These are phyloP conservation scores for Drosophila pegasa DNA, from an alignment of 2,888 invertebrate species.

Conservation along the genomic window DNA sequence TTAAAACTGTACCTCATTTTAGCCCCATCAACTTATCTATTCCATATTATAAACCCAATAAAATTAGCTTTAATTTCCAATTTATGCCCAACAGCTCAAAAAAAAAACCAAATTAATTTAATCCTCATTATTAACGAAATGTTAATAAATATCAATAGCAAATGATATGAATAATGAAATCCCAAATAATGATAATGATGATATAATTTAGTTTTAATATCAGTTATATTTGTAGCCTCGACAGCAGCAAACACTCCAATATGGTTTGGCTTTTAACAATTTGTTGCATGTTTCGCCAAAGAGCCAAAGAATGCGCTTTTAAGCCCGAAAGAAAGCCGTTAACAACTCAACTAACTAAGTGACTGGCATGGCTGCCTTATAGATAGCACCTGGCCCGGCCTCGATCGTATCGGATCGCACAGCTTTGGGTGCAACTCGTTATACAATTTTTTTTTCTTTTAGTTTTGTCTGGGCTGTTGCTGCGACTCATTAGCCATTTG, in stretches of 20 bases:
- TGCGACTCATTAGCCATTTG: conserved; percentile 75
- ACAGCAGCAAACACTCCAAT: neutral
- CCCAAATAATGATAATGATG: neutral
- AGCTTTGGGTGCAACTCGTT: conserved; percentile 29
- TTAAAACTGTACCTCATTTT: no score
- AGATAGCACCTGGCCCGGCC: conserved; percentile 25
- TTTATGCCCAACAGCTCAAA: neutral
- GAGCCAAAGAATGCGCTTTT: conserved; percentile 73
- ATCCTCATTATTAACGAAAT: neutral
- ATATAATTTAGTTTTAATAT: conserved; percentile 2
- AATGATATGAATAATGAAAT: neutral
- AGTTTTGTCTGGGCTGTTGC: conserved; percentile 36
- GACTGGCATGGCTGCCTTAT: conserved; percentile 17
- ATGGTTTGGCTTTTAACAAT: conserved; percentile 1
- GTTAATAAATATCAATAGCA: neutral
- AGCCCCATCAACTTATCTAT: no score
- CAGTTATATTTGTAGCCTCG: neutral
- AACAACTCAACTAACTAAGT: conserved; percentile 16
- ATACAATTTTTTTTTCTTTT: conserved; percentile 41
- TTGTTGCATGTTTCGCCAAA: conserved; percentile 20
- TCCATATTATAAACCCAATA: neutral
- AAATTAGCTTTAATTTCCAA: neutral
- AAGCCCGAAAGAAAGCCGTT: conserved; percentile 54
- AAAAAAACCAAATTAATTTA: neutral
- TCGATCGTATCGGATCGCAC: conserved; percentile 8